These are phyloP conservation scores for Platycnemis pennipes DNA, from an alignment of 2,888 invertebrate genomes.

Conservation along the genomic window DNA sequence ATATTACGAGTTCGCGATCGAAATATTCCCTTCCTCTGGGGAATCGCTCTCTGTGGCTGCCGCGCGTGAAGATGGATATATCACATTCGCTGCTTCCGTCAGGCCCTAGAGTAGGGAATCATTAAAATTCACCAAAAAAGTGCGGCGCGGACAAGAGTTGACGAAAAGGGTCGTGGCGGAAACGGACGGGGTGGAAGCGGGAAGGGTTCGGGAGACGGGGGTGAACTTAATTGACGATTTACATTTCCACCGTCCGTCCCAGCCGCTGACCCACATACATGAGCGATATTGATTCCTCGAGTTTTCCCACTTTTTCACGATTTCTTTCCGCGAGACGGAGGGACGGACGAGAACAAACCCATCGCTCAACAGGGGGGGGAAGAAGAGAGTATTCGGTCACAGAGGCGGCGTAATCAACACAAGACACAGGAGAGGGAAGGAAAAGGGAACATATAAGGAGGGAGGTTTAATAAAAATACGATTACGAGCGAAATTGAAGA, in stretches of 20 bases:
- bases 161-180: not conserved
- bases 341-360: not conserved
- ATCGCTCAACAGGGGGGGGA: too few species aligned
- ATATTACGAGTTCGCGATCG: not conserved
- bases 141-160: not conserved
- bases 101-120: not conserved
- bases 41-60: not conserved
- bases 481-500: not conserved
- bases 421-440: too few species aligned
- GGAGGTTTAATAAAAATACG: not conserved
- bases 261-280: not conserved
- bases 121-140: not conserved
- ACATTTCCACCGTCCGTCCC: not conserved
- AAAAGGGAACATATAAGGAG: not conserved
- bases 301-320: not conserved
- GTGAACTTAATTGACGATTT: conserved; percentile 14
- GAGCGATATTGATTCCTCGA: not conserved
- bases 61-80: not conserved
- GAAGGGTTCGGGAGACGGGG: not conserved
- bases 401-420: too few species aligned
- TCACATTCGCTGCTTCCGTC: not conserved
- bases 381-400: too few species aligned
- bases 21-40: not conserved
- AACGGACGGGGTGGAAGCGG: too few species aligned
- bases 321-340: not conserved